phyloP scores from a whole-genome alignment of 2,888 invertebrate genomes.

The Meghimatium bilineatum region DNA sequence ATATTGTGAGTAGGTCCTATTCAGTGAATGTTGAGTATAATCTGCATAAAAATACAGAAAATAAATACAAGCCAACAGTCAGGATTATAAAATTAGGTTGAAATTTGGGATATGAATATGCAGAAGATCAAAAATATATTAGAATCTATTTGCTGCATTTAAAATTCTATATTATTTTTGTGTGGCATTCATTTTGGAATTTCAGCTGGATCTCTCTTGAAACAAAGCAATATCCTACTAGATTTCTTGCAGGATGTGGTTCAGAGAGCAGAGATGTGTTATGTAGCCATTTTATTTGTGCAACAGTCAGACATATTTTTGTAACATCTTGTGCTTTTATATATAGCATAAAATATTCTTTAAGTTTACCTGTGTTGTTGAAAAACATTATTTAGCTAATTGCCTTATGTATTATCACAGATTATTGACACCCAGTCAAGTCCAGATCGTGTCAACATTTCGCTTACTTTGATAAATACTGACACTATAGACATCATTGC shows the following conservation, averaged over 20 bases:
- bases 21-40: too few relatives aligned
- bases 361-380: neutral
- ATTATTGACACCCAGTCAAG: conserved; percentile 28
- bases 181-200: neutral
- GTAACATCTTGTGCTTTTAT: too few relatives aligned
- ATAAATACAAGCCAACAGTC: too few relatives aligned
- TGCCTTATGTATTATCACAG: conserved; percentile 17
- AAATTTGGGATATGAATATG: too few relatives aligned
- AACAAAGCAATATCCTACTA: too few relatives aligned
- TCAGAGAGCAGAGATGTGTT: too few relatives aligned
- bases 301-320: neutral
- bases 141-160: neutral
- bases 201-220: too few relatives aligned
- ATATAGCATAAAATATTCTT: neutral
- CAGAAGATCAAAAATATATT: neutral
- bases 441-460: conserved; percentile 42
- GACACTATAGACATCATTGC: neutral
- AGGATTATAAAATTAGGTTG: too few relatives aligned
- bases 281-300: too few relatives aligned
- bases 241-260: too few relatives aligned
- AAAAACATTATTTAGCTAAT: neutral
- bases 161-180: neutral
- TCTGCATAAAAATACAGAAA: too few relatives aligned
- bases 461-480: conserved; percentile 28
- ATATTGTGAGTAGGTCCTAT: too few relatives aligned